Percentiles rank a stretch among this genome's conserved stretches.
Evolutionary conservation across 2,113 vertebrate genomes (phyloP).

Genomic region (Chroicocephalus ridibundus): DNA sequence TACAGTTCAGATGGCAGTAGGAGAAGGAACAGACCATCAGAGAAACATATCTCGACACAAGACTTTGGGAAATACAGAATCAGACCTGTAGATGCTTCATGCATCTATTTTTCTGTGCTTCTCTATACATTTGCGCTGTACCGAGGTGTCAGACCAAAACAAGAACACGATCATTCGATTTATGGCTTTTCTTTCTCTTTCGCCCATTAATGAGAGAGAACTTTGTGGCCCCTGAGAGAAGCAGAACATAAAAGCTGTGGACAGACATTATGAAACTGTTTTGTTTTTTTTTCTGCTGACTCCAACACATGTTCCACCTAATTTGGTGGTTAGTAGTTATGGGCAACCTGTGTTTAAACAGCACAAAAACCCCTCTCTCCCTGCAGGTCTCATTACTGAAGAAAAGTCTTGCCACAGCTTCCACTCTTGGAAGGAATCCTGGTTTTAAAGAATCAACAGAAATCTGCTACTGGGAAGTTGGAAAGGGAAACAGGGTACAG

Average conservation of each 20-base stretch:
- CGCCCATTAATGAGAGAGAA: neutral
- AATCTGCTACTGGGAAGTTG: neutral
- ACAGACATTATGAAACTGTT: neutral
- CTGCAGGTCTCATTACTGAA: constrained; percentile 26
- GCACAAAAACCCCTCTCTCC: neutral
- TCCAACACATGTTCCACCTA: neutral
- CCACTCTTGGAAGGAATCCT: neutral
- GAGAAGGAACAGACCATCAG: neutral
- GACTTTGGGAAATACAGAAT: neutral
- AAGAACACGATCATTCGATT: rapidly evolving
- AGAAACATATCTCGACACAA: neutral
- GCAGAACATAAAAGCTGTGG: neutral
- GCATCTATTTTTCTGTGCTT: neutral
- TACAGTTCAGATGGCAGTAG: neutral
- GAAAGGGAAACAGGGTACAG: neutral
- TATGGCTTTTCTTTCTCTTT: neutral
- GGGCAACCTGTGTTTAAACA: neutral
- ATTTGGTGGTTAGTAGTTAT: neutral
- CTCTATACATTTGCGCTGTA: neutral
- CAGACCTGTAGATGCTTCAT: neutral
- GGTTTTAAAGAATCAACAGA: neutral
- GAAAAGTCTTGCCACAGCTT: neutral
- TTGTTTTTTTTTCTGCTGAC: neutral
- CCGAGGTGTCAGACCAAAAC: neutral
- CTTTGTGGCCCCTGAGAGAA: neutral